phyloP scores from a whole-genome alignment of 30 jellyfish, hydroid and myxozoan species.

The Catostylus mosaicus region DNA sequence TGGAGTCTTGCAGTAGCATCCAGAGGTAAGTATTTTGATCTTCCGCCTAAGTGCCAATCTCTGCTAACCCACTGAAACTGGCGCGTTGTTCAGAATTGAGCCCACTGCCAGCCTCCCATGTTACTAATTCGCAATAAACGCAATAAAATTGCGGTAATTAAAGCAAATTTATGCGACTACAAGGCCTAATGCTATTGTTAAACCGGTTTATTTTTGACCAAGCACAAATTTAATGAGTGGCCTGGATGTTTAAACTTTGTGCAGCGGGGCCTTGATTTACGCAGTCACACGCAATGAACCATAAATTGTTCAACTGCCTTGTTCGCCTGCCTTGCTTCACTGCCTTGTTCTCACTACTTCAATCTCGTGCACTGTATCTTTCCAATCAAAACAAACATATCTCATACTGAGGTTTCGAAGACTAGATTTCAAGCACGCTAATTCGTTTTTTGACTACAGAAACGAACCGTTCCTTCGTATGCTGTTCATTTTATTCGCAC shows the following conservation, averaged over 20 bases:
- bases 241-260: slow-evolving; percentile 5
- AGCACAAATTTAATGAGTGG: not conserved
- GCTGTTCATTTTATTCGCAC: too few species aligned
- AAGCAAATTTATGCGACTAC: not conserved
- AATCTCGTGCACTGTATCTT: not conserved
- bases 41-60: too few species aligned
- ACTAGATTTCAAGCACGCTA: not conserved
- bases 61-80: too few species aligned
- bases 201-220: not conserved
- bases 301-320: not conserved
- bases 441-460: too few species aligned
- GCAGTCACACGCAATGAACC: slow-evolving; percentile 11
- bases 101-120: too few species aligned
- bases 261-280: not conserved
- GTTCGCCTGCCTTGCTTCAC: too few species aligned
- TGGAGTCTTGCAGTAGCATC: not conserved
- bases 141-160: too few species aligned
- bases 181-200: not conserved
- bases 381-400: not conserved
- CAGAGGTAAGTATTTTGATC: not conserved
- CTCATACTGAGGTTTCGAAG: not conserved
- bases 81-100: not conserved
- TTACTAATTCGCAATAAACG: too few species aligned
- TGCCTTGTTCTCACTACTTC: not conserved
- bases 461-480: too few species aligned